Evolutionary conservation across 2,888 invertebrate species (phyloP).

Genomic region (Harpalus rufipes): DNA sequence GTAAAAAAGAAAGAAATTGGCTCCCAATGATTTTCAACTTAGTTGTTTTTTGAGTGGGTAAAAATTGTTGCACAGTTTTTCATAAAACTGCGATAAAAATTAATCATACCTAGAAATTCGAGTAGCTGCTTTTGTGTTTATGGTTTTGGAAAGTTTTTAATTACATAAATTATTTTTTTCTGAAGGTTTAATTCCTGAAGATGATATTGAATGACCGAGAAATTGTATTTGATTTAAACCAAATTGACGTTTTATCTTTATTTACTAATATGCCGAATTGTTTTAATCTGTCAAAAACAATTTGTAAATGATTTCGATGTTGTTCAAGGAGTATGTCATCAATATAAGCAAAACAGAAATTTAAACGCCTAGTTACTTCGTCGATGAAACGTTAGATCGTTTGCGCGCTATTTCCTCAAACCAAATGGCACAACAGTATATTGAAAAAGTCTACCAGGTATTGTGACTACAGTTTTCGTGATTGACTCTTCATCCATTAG

Average conservation of each 20-base stretch:
- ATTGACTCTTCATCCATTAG: neutral
- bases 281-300: slow-evolving; percentile 68
- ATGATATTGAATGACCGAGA: slow-evolving; percentile 68
- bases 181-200: slow-evolving; percentile 68
- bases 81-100: slow-evolving; percentile 67
- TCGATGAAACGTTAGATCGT: slow-evolving; percentile 39
- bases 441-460: slow-evolving; percentile 1
- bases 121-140: slow-evolving; percentile 65
- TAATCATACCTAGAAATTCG: too few species aligned
- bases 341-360: slow-evolving; percentile 68
- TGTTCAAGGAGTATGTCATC: slow-evolving; percentile 69
- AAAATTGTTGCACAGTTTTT: slow-evolving; percentile 64
- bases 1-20: too few species aligned
- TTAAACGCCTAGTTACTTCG: slow-evolving; percentile 1
- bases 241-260: slow-evolving; percentile 69
- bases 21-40: too few species aligned
- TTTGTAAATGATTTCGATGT: slow-evolving; percentile 67
- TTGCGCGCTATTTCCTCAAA: slow-evolving; percentile 33
- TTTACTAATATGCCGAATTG: slow-evolving; percentile 69
- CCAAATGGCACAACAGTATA: slow-evolving; percentile 36
- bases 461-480: too few species aligned
- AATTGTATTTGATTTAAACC: slow-evolving; percentile 67
- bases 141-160: slow-evolving; percentile 65
- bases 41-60: slow-evolving; percentile 59
- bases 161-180: slow-evolving; percentile 68